phyloP scores from a whole-genome alignment of 2,113 vertebrate genomes.

The Barnardius zonarius region DNA sequence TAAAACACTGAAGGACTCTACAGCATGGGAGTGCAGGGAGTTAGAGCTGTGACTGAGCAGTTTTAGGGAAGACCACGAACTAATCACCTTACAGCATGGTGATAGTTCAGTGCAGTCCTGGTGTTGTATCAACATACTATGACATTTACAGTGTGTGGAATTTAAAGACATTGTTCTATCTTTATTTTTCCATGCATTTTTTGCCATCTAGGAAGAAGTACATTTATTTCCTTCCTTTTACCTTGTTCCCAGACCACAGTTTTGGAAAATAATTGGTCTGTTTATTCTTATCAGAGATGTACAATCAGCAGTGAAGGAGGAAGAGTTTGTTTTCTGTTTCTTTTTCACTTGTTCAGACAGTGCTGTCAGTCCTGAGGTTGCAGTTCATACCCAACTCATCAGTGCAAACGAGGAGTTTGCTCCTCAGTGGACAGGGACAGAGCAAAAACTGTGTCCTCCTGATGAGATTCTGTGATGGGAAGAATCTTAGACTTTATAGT shows the following conservation, averaged over 20 bases:
- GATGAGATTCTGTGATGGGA: neutral
- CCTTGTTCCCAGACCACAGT: neutral
- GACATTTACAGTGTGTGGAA: neutral
- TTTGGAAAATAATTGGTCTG: neutral
- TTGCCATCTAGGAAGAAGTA: neutral
- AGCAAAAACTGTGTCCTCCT: neutral
- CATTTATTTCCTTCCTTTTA: neutral
- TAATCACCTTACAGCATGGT: neutral
- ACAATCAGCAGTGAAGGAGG: neutral
- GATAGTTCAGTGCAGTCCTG: neutral
- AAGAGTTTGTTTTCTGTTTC: neutral
- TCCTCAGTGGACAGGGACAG: neutral
- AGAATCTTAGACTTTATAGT: neutral
- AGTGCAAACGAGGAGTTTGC: neutral
- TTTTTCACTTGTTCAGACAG: neutral
- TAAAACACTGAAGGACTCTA: neutral
- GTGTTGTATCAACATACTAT: neutral
- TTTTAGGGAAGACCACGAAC: neutral
- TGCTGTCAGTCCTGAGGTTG: neutral
- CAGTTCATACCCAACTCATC: neutral
- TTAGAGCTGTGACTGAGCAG: neutral
- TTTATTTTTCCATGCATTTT: neutral
- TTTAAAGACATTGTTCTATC: neutral
- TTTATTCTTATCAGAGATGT: neutral
- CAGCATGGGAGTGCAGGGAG: neutral